Conservation (phyloP, 2,888 invertebrate species). For the Chymomyza fuscimana region DNA sequence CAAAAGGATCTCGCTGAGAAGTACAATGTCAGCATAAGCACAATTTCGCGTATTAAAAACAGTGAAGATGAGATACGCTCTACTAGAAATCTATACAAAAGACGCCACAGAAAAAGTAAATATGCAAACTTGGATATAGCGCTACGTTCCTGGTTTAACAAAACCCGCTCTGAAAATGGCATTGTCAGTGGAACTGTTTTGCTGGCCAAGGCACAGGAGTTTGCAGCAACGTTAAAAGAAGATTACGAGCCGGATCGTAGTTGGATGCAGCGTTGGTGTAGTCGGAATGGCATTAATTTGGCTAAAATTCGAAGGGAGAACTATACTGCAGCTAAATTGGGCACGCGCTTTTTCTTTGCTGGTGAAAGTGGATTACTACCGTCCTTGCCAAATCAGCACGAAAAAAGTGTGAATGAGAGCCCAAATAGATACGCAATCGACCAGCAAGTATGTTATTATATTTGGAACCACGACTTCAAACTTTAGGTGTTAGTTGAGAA, state of each 20-base stretch:
- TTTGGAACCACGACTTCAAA: background rate
- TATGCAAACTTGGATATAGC: slow-evolving; percentile 4
- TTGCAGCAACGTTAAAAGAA: background rate
- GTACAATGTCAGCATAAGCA: slow-evolving; percentile 5
- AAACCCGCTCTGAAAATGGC: slow-evolving; percentile 1
- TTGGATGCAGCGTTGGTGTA: slow-evolving; percentile 11
- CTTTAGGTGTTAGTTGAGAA: no score
- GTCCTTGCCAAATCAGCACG: background rate
- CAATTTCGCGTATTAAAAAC: slow-evolving; percentile 8
- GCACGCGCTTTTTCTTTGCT: background rate
- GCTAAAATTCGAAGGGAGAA: slow-evolving; percentile 3
- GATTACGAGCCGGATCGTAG: slow-evolving; percentile 10
- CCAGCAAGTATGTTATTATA: background rate
- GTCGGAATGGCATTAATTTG: background rate
- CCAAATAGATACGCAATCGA: background rate
- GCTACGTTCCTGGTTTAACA: background rate
- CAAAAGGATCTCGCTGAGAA: slow-evolving; percentile 2
- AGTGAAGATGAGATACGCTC: slow-evolving; percentile 6
- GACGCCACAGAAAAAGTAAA: slow-evolving; percentile 1
- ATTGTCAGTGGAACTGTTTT: background rate
- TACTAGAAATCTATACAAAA: slow-evolving; percentile 4
- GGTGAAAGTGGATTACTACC: background rate
- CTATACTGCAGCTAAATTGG: background rate
- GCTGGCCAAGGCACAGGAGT: background rate
- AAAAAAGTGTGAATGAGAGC: background rate